These are phyloP conservation scores for Enteromius viviparus DNA, from an alignment of 2,797 vertebrate genomes.

Conservation along the genomic window DNA sequence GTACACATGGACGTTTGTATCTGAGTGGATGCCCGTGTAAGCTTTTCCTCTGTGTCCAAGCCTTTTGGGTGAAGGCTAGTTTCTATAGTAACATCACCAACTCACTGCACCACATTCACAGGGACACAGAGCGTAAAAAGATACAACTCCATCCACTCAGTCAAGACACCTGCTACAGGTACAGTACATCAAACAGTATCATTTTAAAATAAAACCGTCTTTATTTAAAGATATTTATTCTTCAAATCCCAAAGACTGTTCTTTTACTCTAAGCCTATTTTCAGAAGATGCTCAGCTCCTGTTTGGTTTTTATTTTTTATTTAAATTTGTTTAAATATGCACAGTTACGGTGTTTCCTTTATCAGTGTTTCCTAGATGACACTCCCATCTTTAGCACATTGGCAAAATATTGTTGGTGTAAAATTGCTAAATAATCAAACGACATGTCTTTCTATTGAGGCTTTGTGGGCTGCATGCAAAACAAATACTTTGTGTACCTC, in stretches of 20 bases:
- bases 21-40: slow-evolving; percentile 43
- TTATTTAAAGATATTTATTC: neutral
- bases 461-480: neutral
- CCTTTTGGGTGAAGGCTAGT: slow-evolving; percentile 65
- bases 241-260: neutral
- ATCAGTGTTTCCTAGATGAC: neutral
- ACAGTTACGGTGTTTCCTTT: neutral
- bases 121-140: slow-evolving; percentile 68
- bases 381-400: neutral
- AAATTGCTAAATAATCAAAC: neutral
- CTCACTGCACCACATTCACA: slow-evolving; percentile 72
- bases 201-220: neutral
- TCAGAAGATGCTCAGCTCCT: neutral
- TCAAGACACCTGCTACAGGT: slow-evolving; percentile 64
- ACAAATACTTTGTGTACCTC: neutral
- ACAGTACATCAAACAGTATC: slow-evolving; percentile 52
- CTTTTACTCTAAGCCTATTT: neutral
- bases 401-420: neutral
- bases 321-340: neutral
- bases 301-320: neutral
- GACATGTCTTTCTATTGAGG: neutral
- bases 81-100: slow-evolving; percentile 79
- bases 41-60: slow-evolving; percentile 47
- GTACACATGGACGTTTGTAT: neutral
- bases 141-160: slow-evolving; percentile 64